A percentile compares a stretch with the other conserved stretches of the same genome.
Conservation (phyloP, 2,113 vertebrate genomes). For the Calcarius ornatus region DNA sequence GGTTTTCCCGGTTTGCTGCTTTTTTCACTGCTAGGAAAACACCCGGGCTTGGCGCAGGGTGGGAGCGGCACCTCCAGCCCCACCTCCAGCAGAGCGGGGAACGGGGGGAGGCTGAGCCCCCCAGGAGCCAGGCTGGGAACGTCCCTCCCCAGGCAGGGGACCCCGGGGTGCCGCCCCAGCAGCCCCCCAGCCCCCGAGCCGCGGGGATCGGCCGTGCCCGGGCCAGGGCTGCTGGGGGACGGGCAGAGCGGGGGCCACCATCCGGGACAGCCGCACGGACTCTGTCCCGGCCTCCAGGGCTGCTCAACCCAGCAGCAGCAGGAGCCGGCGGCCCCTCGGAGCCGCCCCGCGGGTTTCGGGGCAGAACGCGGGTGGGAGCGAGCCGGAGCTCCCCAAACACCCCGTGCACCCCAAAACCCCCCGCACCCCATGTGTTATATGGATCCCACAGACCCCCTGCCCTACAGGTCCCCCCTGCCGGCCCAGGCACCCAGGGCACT, state of each 20-base stretch:
- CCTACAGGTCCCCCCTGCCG: no score
- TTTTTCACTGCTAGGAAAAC: background rate
- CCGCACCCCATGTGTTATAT: no score
- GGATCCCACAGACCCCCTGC: background rate
- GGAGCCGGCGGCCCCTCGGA: background rate
- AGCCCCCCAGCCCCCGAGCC: background rate
- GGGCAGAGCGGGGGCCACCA: background rate
- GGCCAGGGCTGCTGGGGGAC: no score
- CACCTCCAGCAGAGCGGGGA: background rate
- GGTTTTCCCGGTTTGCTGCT: background rate
- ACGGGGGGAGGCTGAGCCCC: background rate
- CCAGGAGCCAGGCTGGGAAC: background rate
- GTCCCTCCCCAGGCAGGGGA: background rate
- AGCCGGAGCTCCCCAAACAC: background rate
- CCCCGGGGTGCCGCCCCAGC: background rate
- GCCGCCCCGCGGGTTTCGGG: background rate
- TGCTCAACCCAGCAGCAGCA: background rate
- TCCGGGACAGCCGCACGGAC: background rate
- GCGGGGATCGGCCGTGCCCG: fast-evolving
- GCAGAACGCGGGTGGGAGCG: fast-evolving
- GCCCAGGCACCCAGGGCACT: background rate
- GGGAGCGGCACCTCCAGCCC: background rate
- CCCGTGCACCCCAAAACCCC: background rate
- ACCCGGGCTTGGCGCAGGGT: background rate
- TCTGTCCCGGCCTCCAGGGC: background rate